Conservation (phyloP, 2,888 invertebrate genomes). For the Ptycholaimellus sp. region DNA sequence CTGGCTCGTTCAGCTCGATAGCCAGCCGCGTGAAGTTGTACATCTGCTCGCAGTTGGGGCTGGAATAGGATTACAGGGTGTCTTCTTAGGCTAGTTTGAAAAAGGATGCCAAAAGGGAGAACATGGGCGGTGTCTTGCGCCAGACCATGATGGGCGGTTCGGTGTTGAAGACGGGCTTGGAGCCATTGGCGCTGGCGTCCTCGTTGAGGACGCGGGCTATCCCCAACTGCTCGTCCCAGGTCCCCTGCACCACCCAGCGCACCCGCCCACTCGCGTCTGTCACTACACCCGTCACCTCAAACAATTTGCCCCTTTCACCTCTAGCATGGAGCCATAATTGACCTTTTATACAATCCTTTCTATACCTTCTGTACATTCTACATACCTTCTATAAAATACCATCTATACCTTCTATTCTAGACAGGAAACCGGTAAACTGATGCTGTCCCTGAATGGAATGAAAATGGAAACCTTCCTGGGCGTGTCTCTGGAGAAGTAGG, state of each 20-base stretch:
- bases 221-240: conserved; percentile 88
- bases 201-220: conserved; percentile 43
- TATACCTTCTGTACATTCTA: too few relatives aligned
- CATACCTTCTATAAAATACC: too few relatives aligned
- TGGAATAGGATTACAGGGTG: too few relatives aligned
- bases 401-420: too few relatives aligned
- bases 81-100: too few relatives aligned
- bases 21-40: conserved; percentile 86
- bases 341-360: too few relatives aligned
- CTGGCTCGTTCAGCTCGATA: conserved; percentile 80
- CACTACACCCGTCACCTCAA: conserved; percentile 45
- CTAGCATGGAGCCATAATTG: too few relatives aligned
- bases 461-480: conserved; percentile 74
- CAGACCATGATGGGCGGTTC: conserved; percentile 61
- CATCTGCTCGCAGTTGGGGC: conserved; percentile 44
- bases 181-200: conserved; percentile 38
- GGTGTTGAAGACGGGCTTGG: conserved; percentile 59
- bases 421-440: too few relatives aligned
- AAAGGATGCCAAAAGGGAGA: conserved; percentile 6
- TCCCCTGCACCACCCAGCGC: conserved; percentile 48
- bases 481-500: conserved; percentile 85
- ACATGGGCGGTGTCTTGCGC: conserved; percentile 47
- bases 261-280: conserved; percentile 35
- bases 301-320: not conserved
- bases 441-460: not conserved